phyloP scores from a whole-genome alignment of 2,888 invertebrate genomes.

The Tridacna crocea region DNA sequence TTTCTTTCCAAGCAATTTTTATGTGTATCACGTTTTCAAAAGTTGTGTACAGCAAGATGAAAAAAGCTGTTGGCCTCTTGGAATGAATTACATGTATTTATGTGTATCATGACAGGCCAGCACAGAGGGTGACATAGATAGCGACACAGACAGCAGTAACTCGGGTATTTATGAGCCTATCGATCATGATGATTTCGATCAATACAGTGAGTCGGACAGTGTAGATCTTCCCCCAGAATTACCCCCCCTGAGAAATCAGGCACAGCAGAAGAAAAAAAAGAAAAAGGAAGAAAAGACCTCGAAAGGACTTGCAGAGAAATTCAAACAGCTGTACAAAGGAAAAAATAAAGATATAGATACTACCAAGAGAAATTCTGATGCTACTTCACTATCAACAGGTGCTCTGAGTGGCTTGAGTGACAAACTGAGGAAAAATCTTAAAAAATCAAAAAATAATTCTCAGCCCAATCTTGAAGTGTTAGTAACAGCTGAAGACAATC shows the following conservation, averaged over 20 bases:
- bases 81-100: neutral
- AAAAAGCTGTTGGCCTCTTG: too few species aligned
- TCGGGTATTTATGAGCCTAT: constrained; percentile 69
- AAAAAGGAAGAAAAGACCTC: constrained; percentile 53
- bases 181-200: constrained; percentile 30
- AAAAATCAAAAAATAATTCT: constrained; percentile 48
- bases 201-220: constrained; percentile 55
- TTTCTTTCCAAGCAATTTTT: too few species aligned
- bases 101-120: neutral
- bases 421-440: constrained; percentile 54
- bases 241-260: constrained; percentile 53
- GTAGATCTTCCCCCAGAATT: constrained; percentile 52
- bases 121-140: constrained; percentile 65
- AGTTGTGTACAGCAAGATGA: too few species aligned
- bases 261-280: constrained; percentile 62
- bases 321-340: constrained; percentile 52
- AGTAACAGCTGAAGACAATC: constrained; percentile 35
- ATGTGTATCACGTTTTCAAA: too few species aligned
- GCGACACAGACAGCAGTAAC: constrained; percentile 66
- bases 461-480: constrained; percentile 42
- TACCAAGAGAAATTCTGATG: constrained; percentile 16
- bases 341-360: constrained; percentile 29
- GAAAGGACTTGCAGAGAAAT: constrained; percentile 51
- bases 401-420: constrained; percentile 36
- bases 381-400: constrained; percentile 30